Conservation (phyloP, 2,113 vertebrate species). For the Plectropomus leopardus region DNA sequence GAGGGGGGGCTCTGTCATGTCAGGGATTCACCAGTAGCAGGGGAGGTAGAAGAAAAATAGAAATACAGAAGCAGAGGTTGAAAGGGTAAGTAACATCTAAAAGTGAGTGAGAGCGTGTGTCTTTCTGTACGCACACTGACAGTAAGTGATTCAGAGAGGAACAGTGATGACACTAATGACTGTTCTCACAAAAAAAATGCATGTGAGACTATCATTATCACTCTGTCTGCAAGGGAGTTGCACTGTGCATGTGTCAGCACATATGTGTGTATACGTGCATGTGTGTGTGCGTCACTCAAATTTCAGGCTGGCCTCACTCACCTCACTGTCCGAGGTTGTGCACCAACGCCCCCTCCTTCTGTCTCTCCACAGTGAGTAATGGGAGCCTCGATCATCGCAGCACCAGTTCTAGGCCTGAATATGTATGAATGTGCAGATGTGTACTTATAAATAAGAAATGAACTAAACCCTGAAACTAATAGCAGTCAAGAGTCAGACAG, state of each 20-base stretch:
- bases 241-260: conserved; percentile 7
- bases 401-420: conserved; percentile 28
- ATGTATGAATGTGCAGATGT: conserved; percentile 39
- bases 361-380: background rate
- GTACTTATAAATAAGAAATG: conserved; percentile 70
- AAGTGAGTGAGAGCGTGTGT: conserved; percentile 21
- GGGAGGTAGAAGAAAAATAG: conserved; percentile 40
- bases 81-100: conserved; percentile 43
- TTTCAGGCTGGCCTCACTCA: conserved; percentile 29
- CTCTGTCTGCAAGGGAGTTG: conserved; percentile 38
- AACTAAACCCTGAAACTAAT: conserved; percentile 44
- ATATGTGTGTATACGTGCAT: background rate
- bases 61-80: conserved; percentile 54
- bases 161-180: conserved; percentile 70
- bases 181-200: conserved; percentile 55
- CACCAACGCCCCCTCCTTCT: background rate
- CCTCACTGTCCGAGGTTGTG: conserved; percentile 20
- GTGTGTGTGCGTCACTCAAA: conserved; percentile 11
- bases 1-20: conserved; percentile 51
- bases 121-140: conserved; percentile 31
- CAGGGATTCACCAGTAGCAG: conserved; percentile 46
- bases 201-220: conserved; percentile 57
- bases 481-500: conserved; percentile 23
- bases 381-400: background rate
- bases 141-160: conserved; percentile 62